Evolutionary conservation across 2,888 invertebrate species (phyloP), one percentile per base, ranked within the genome.

Genomic region (Noctua fimbriata): DNA sequence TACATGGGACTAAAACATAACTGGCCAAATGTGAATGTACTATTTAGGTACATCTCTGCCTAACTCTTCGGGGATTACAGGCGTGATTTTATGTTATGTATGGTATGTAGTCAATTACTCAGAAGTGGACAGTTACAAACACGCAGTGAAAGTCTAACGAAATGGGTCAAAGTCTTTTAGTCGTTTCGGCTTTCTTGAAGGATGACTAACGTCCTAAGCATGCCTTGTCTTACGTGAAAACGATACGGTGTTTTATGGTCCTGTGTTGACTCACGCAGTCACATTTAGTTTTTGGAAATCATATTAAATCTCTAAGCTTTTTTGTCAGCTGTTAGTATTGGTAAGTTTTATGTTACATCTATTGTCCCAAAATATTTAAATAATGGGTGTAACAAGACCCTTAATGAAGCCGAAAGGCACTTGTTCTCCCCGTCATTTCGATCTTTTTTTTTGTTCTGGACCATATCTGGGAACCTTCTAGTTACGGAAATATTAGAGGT

Each of bases 151-250:
- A 79, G 79, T 79, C 16, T 36, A 7, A 14, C 0, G 32, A 79
- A 47, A 79, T 73, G 16, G 80, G 79, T 66, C 58, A 71, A 78
- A 71, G 18, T 58, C 28, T 47, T 28, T 16, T 32, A 21, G 44
- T 55, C 73, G 66, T 55, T 73, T 66, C 47, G 41, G 66, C 80
- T 80, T 79, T 79, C 73, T 32, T 66, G n/a, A 44, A 67, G 66
- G 28, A 12, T 79, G 79, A 79, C 79, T 79, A 73, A 79, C 12
- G 2, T 41, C 1, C 18, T n/a, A 49, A 28, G 21, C 24, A 74
- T 49, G 66, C 4, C 44, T 24, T 44, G 52, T 32, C 32, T 16
- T 32, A 44, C 63, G 32, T 52, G 41, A 6, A 41, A 52, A 78
- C 14, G 0, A 16, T 36, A 78, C 21, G 14, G 10, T 16, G 5